These are phyloP conservation scores for Leucophenga montana DNA, from an alignment of 2,888 invertebrate genomes.

Conservation along the genomic window DNA sequence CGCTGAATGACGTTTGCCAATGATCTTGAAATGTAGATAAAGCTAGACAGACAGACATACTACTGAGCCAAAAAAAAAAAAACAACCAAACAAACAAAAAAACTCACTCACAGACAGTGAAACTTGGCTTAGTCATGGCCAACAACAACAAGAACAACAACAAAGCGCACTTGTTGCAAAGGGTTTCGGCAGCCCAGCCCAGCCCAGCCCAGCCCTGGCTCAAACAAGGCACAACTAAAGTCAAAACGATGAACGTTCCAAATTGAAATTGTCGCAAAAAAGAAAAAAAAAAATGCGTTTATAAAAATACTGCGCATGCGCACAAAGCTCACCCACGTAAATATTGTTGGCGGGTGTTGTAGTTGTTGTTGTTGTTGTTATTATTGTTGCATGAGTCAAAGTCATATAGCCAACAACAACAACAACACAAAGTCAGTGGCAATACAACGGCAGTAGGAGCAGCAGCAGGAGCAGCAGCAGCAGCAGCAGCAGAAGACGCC, in stretches of 20 bases:
- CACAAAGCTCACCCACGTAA: constrained; percentile 22
- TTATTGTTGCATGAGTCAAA: constrained; percentile 20
- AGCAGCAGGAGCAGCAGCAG: not conserved
- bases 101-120: not conserved
- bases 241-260: constrained; percentile 3
- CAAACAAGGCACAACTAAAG: not conserved
- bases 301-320: not conserved
- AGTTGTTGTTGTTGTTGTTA: not conserved
- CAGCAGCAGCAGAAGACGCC: constrained; percentile 18
- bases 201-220: constrained; percentile 3
- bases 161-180: constrained; percentile 52
- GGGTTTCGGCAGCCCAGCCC: constrained; percentile 11
- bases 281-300: too few species aligned
- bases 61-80: constrained; percentile 8
- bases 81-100: not conserved
- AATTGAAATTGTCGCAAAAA: constrained; percentile 17
- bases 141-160: constrained; percentile 30
- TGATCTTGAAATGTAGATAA: constrained; percentile 29
- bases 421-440: constrained; percentile 5
- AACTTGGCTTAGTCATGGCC: constrained; percentile 23
- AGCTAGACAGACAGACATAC: not conserved
- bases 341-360: constrained; percentile 1
- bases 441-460: not conserved
- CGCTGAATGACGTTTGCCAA: constrained; percentile 18
- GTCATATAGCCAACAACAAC: not conserved